Evolutionary conservation across 1,140 invertebrate species (phyloP).

Genomic region (Lethrus apterus): DNA sequence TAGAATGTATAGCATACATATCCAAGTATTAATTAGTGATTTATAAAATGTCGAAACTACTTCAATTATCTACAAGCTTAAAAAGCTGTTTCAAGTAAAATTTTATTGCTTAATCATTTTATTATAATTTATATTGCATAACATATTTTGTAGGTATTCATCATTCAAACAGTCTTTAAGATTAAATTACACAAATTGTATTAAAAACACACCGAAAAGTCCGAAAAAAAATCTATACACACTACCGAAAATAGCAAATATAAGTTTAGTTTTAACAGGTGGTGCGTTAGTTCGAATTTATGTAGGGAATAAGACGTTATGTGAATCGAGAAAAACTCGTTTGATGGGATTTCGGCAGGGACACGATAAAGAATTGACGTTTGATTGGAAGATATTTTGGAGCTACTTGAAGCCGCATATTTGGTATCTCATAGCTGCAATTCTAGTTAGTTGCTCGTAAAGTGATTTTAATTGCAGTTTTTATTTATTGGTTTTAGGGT

Average conservation of each 20-base stretch:
- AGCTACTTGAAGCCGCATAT: conserved; percentile 52
- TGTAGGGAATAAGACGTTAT: conserved; percentile 27
- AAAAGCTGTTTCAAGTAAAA: no score
- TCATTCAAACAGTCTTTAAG: no score
- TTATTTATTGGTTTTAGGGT: conserved; percentile 50
- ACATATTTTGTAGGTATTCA: no score
- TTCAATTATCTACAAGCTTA: no score
- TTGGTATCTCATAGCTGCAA: conserved; percentile 48
- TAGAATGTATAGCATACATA: no score
- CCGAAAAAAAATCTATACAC: conserved; percentile 3
- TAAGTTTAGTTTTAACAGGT: conserved; percentile 23
- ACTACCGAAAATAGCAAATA: conserved; percentile 20
- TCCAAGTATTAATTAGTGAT: no score
- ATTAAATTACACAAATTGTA: no score
- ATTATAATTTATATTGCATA: no score
- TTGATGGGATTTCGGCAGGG: conserved; percentile 28
- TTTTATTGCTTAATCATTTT: no score
- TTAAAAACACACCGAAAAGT: no score
- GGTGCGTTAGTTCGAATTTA: conserved; percentile 24
- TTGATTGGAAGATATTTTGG: conserved; percentile 58
- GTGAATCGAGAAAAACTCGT: conserved; percentile 30
- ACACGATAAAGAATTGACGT: conserved; percentile 42
- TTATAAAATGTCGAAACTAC: no score
- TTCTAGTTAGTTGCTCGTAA: conserved; percentile 42
- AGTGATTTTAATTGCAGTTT: neutral